Percentiles rank a stretch among this genome's conserved stretches.
Conservation (phyloP, 2,797 vertebrate species). For the Antennarius maculatus region DNA sequence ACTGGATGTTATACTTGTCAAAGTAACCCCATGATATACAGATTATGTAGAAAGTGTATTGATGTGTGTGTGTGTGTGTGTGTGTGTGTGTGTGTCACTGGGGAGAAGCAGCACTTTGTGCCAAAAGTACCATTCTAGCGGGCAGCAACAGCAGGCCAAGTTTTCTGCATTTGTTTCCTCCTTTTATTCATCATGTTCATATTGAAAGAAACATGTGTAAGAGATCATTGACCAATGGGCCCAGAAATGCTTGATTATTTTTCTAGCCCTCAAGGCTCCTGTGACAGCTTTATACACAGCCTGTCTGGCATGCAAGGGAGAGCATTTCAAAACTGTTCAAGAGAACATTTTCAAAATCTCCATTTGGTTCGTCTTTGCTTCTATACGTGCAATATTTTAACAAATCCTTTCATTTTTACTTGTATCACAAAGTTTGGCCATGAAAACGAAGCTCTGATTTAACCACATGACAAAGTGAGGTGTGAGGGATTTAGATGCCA, state of each 20-base stretch:
- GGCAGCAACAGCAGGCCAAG: conserved; percentile 65
- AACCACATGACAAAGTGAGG: conserved; percentile 41
- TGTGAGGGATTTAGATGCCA: conserved; percentile 45
- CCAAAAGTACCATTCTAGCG: conserved; percentile 70
- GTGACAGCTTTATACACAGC: conserved; percentile 80
- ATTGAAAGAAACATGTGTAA: conserved; percentile 73
- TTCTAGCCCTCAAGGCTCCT: conserved; percentile 71
- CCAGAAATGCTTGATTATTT: conserved; percentile 74
- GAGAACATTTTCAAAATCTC: conserved; percentile 54
- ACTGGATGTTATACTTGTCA: conserved; percentile 65
- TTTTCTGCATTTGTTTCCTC: conserved; percentile 73
- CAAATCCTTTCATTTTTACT: conserved; percentile 40
- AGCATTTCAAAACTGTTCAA: conserved; percentile 69
- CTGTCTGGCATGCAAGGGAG: conserved; percentile 70
- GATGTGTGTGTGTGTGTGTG: conserved; percentile 17
- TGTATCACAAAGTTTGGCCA: conserved; percentile 8
- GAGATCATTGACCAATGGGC: conserved; percentile 71
- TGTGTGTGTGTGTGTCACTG: neutral
- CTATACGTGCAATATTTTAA: conserved; percentile 28
- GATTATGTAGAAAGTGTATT: conserved; percentile 31
- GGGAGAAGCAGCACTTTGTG: conserved; percentile 25
- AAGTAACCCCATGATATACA: conserved; percentile 57
- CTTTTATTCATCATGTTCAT: conserved; percentile 77
- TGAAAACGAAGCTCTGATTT: conserved; percentile 12
- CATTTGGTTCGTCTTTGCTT: conserved; percentile 60